These are phyloP conservation scores for Busarellus nigricollis DNA, from an alignment of 2,797 vertebrate genomes.

Conservation along the genomic window DNA sequence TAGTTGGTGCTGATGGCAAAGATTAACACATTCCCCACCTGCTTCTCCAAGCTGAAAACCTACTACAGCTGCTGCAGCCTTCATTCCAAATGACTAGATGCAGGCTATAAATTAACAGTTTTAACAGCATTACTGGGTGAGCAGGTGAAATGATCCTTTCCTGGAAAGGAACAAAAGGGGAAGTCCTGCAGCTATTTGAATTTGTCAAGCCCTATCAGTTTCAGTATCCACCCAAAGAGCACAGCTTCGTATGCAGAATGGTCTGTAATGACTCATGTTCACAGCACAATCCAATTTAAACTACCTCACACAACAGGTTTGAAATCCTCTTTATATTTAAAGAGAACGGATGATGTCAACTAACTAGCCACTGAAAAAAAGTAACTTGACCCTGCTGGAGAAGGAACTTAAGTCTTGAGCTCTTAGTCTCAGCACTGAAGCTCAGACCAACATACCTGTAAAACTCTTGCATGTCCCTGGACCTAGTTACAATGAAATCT, in stretches of 20 bases:
- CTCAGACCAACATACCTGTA: no score
- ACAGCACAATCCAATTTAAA: neutral
- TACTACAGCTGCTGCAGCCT: neutral
- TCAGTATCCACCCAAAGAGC: neutral
- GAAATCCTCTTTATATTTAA: neutral
- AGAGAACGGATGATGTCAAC: neutral
- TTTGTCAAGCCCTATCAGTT: neutral
- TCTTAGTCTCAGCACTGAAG: neutral
- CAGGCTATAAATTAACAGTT: neutral
- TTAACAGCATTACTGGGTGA: neutral
- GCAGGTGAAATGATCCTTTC: neutral
- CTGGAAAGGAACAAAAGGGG: conserved; percentile 17
- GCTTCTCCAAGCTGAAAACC: neutral
- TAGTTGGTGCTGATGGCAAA: neutral
- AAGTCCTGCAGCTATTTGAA: conserved; percentile 16
- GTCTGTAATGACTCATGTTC: neutral
- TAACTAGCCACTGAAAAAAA: neutral
- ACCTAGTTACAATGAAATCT: neutral
- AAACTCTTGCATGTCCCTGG: neutral
- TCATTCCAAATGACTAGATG: neutral
- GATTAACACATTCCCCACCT: neutral
- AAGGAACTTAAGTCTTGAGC: neutral
- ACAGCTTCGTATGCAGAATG: neutral
- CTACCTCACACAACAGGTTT: neutral
- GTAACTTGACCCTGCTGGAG: neutral